phyloP scores from a whole-genome alignment of 2,113 vertebrate genomes.

The Triplophysa rosa region DNA sequence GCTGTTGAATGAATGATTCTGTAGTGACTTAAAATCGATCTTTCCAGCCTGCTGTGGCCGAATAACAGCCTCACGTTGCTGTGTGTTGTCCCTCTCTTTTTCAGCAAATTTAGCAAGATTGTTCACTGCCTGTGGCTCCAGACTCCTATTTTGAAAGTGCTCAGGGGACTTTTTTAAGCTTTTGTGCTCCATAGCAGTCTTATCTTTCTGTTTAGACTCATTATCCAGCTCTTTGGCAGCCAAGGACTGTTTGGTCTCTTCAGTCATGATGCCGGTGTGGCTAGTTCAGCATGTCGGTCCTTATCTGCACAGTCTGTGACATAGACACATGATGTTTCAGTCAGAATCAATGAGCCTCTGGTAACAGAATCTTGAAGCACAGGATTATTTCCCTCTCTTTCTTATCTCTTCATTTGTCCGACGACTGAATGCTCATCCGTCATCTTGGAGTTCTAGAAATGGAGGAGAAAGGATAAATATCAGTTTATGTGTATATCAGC shows the following conservation, averaged over 20 bases:
- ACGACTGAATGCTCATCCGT: conserved; percentile 59
- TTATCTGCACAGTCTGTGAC: conserved; percentile 70
- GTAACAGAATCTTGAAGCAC: conserved; percentile 66
- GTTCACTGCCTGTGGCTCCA: conserved; percentile 65
- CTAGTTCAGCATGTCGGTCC: conserved; percentile 70
- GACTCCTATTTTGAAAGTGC: conserved; percentile 67
- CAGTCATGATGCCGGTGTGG: conserved; percentile 81
- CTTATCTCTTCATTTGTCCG: conserved; percentile 71
- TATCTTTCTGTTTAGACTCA: conserved; percentile 76
- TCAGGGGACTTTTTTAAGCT: conserved; percentile 59
- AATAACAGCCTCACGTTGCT: conserved; percentile 88
- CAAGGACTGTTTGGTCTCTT: conserved; percentile 85
- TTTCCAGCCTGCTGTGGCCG: conserved; percentile 83
- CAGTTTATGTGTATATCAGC: not conserved
- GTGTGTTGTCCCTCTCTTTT: conserved; percentile 77
- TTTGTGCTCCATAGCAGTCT: conserved; percentile 78
- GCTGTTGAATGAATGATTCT: conserved; percentile 75
- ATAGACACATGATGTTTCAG: conserved; percentile 74
- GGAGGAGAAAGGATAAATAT: conserved; percentile 47
- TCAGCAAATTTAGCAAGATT: conserved; percentile 65
- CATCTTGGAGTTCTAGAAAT: conserved; percentile 62
- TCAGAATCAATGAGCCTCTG: conserved; percentile 64
- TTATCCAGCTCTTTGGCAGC: conserved; percentile 73
- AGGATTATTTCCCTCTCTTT: conserved; percentile 60
- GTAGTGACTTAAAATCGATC: conserved; percentile 84